These are phyloP conservation scores for Porites lutea DNA, from an alignment of 64 coral and sea anemone species.

Conservation along the genomic window DNA sequence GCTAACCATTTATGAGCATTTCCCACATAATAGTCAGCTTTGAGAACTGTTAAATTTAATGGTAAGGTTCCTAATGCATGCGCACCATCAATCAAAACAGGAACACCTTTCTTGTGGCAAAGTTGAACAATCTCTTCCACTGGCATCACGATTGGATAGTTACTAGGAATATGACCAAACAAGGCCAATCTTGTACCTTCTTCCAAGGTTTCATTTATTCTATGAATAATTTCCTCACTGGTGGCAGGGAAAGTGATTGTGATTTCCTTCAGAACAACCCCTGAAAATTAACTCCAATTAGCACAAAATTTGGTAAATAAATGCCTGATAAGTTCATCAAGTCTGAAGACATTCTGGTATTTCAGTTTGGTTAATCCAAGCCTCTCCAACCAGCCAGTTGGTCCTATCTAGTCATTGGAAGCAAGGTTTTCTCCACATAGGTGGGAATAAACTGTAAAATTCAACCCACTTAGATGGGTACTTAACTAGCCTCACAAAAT, in stretches of 20 bases:
- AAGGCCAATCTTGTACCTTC: constrained; percentile 53
- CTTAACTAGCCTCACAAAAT: too few relatives aligned
- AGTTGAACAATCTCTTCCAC: constrained; percentile 55
- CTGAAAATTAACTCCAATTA: not conserved
- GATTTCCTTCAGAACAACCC: constrained; percentile 42
- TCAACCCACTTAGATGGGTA: too few relatives aligned
- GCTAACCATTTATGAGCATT: constrained; percentile 71
- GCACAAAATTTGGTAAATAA: not conserved
- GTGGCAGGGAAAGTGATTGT: constrained; percentile 43
- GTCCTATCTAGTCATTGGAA: too few relatives aligned
- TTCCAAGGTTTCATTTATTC: constrained; percentile 37
- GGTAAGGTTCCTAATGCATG: constrained; percentile 54
- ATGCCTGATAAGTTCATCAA: not conserved
- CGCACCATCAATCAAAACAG: constrained; percentile 70
- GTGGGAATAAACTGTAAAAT: too few relatives aligned
- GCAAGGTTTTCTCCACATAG: too few relatives aligned
- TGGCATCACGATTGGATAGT: constrained; percentile 63
- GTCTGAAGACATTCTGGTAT: not conserved
- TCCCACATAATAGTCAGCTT: constrained; percentile 74
- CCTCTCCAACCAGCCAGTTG: too few relatives aligned
- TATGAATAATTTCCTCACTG: constrained; percentile 56
- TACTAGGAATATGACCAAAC: constrained; percentile 64
- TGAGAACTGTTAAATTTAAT: not conserved
- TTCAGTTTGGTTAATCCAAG: too few relatives aligned
- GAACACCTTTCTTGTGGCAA: constrained; percentile 56